Percentiles rank a stretch among this genome's conserved stretches.
phyloP scores from a whole-genome alignment of 2,888 invertebrate species.

The Platycheirus albimanus region DNA sequence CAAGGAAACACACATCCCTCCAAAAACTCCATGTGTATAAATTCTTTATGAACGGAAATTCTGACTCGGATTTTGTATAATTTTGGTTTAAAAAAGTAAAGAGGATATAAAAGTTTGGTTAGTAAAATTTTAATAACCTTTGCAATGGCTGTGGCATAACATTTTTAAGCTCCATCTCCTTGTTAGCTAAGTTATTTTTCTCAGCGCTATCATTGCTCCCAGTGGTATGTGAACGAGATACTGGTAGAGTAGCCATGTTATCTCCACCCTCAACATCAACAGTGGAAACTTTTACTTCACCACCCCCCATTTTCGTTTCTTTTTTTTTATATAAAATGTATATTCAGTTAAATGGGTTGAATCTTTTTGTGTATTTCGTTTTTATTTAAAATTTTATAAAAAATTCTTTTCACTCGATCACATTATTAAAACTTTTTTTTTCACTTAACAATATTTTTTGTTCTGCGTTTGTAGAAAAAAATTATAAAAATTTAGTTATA shows the following conservation, averaged over 20 bases:
- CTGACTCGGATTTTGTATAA: too few relatives aligned
- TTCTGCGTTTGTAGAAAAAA: slow-evolving; percentile 15
- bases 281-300: slow-evolving; percentile 94
- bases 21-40: too few relatives aligned
- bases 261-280: slow-evolving; percentile 94
- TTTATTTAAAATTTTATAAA: background rate
- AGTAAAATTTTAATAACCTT: slow-evolving; percentile 86
- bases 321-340: slow-evolving; percentile 23
- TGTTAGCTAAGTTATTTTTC: slow-evolving; percentile 92
- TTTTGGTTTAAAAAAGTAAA: too few relatives aligned
- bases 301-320: slow-evolving; percentile 84
- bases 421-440: slow-evolving; percentile 52
- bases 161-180: slow-evolving; percentile 94
- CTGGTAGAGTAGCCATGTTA: slow-evolving; percentile 95
- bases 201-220: slow-evolving; percentile 90
- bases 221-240: slow-evolving; percentile 88
- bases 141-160: slow-evolving; percentile 92
- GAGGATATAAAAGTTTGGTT: too few relatives aligned
- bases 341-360: background rate
- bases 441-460: slow-evolving; percentile 3
- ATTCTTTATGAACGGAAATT: too few relatives aligned
- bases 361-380: slow-evolving; percentile 1
- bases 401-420: slow-evolving; percentile 49
- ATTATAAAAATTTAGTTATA: slow-evolving; percentile 63
- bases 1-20: too few relatives aligned